Evolutionary conservation across 1,140 invertebrate genomes (phyloP), one percentile per base, ranked within the genome.

Genomic region (Glossosoma conforme): DNA sequence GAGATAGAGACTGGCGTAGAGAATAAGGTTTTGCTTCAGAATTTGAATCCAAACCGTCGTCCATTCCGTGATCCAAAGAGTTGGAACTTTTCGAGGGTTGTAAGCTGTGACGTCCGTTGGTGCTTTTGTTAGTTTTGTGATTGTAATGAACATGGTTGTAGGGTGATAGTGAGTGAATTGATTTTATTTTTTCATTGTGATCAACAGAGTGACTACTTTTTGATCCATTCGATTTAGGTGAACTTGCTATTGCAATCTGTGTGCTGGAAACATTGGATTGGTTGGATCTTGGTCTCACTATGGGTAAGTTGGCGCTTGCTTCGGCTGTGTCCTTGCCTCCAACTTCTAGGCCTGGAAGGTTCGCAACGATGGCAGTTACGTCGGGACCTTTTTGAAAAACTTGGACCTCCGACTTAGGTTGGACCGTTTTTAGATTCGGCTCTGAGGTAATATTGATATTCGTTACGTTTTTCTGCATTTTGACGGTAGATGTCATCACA

Each of bases 311-410:
- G 15, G 61, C 59, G 40, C 49, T 50, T 9, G 58, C 51, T 56
- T 60, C 58, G 2, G 48, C 54, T 8, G 55, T 59, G 43, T 65
- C 57, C 19, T 58, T 62, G 17, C 74, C 73, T 18, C 72, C 71
- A 0, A 73, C 63, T 37, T 78, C 78, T 3, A 80, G 62, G n/a
- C 77, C 78, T 0, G 82, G 77, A 15, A 82, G 59, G 60, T 82
- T 83, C 0, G 75, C 74, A 13, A 76, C 72, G 37, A 74, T 66
- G 5, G 74, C 72, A 2, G 71, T 75, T 44, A 75, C 74, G 58
- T 74, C 74, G 6, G 71, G 70, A 1, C 70, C 72, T 52, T 74
- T 74, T 52, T 73, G 71, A 55, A 84, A 85, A 9, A 85, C 81
- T 65, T 85, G 74, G 8, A 77, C 66, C 42, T 78, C 76, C 2